Evolutionary conservation across 2,113 vertebrate genomes (phyloP).

Genomic region (Copsychus sechellarum): DNA sequence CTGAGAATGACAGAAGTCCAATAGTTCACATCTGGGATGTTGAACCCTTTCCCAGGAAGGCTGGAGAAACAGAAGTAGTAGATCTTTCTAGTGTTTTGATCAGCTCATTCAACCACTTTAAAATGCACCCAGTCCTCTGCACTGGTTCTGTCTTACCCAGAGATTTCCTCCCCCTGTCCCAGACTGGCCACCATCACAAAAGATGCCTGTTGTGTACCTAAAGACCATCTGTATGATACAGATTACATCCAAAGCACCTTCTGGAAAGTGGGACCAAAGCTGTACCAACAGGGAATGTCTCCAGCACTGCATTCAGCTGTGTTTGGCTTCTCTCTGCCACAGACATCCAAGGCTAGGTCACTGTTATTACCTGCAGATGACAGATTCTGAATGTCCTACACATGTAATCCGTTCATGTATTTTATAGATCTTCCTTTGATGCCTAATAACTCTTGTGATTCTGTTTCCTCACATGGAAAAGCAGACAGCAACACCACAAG

Average conservation of each 20-base stretch:
- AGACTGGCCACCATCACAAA: background rate
- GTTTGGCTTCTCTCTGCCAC: background rate
- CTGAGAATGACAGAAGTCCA: background rate
- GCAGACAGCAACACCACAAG: background rate
- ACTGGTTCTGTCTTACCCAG: background rate
- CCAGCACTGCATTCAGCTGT: background rate
- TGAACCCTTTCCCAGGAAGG: background rate
- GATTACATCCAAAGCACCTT: background rate
- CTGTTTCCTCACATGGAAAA: background rate
- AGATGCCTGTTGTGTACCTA: rapidly evolving
- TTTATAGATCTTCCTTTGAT: background rate
- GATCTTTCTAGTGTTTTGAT: background rate
- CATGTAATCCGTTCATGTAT: background rate
- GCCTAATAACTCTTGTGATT: background rate
- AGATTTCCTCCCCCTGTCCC: background rate
- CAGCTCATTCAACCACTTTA: background rate
- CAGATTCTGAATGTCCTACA: background rate
- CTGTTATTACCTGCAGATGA: background rate
- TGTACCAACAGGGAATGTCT: background rate
- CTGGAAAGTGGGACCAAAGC: background rate
- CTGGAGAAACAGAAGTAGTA: background rate
- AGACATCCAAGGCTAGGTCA: background rate
- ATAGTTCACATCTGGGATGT: background rate
- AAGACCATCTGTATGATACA: background rate
- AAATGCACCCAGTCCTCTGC: background rate